These are phyloP conservation scores for Pipistrellus pipistrellus DNA, from an alignment of 2,797 vertebrate genomes.

Conservation along the genomic window DNA sequence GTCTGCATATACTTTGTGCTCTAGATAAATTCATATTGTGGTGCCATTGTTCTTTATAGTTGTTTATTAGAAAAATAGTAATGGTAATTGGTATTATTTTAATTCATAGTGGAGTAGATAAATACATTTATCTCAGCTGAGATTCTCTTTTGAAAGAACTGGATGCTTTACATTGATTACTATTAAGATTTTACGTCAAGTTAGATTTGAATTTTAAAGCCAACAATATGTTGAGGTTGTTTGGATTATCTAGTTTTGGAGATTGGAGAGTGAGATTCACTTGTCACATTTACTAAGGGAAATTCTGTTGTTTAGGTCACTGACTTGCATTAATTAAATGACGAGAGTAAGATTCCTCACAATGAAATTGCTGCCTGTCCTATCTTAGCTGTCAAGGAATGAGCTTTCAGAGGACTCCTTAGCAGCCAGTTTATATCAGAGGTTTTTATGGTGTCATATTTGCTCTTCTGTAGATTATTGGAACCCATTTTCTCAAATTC, in stretches of 20 bases:
- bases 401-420: not conserved
- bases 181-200: slow-evolving; percentile 36
- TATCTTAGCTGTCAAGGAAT: not conserved
- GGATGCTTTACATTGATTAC: not conserved
- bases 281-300: slow-evolving; percentile 29
- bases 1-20: slow-evolving; percentile 25
- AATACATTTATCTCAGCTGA: not conserved
- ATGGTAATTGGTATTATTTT: slow-evolving; percentile 28
- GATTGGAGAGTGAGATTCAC: slow-evolving; percentile 27
- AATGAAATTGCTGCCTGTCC: not conserved
- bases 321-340: slow-evolving; percentile 41
- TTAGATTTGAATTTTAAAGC: slow-evolving; percentile 54
- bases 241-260: slow-evolving; percentile 47
- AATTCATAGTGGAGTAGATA: not conserved
- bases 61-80: slow-evolving; percentile 18
- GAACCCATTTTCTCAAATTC: slow-evolving; percentile 1
- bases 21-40: not conserved
- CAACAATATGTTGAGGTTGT: not conserved
- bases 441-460: not conserved
- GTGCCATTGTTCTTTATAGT: not conserved
- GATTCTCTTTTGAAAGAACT: slow-evolving; percentile 24
- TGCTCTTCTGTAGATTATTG: not conserved
- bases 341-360: not conserved
- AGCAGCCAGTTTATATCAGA: not conserved
- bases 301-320: slow-evolving; percentile 38